Evolutionary conservation across 2,888 invertebrate species (phyloP).

Genomic region (Tanypteryx hageni): DNA sequence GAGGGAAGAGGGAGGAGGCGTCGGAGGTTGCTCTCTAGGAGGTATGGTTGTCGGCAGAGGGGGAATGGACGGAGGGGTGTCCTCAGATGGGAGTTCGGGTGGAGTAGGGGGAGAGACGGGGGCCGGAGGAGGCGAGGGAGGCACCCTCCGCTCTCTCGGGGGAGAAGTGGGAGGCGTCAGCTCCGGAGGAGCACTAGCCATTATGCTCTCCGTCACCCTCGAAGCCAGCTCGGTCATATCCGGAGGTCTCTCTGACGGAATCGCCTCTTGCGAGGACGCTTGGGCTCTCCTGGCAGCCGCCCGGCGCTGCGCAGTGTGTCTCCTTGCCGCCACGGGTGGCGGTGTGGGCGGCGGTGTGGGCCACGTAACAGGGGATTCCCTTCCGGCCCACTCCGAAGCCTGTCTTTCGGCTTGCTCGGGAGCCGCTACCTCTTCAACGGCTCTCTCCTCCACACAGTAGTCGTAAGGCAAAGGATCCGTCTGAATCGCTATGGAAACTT

Average conservation of each 20-base stretch:
- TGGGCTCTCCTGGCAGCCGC: conserved; percentile 75
- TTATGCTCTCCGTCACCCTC: conserved; percentile 71
- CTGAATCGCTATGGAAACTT: conserved; percentile 88
- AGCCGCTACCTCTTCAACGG: conserved; percentile 66
- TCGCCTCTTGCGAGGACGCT: conserved; percentile 70
- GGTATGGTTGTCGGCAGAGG: conserved; percentile 69
- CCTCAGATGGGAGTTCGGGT: not conserved
- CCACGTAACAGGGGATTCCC: conserved; percentile 65
- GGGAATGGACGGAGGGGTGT: conserved; percentile 21
- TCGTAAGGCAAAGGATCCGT: conserved; percentile 91
- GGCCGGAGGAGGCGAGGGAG: conserved; percentile 65
- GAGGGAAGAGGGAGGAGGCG: conserved; percentile 37
- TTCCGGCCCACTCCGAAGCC: conserved; percentile 69
- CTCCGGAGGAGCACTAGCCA: conserved; percentile 67
- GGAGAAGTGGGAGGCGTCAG: conserved; percentile 73
- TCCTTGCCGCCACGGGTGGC: conserved; percentile 73
- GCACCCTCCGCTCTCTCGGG: conserved; percentile 66
- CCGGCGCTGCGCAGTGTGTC: conserved; percentile 77
- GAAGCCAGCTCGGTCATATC: conserved; percentile 66
- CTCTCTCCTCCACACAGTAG: conserved; percentile 79
- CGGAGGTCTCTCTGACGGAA: conserved; percentile 65
- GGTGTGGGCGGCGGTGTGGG: conserved; percentile 64
- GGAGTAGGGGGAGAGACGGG: conserved; percentile 72
- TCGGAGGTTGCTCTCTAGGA: conserved; percentile 75
- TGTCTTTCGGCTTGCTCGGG: conserved; percentile 74